Percentiles rank a stretch among this genome's conserved stretches.
Evolutionary conservation across 2,888 invertebrate species (phyloP).

Genomic region (Arenicola marina): DNA sequence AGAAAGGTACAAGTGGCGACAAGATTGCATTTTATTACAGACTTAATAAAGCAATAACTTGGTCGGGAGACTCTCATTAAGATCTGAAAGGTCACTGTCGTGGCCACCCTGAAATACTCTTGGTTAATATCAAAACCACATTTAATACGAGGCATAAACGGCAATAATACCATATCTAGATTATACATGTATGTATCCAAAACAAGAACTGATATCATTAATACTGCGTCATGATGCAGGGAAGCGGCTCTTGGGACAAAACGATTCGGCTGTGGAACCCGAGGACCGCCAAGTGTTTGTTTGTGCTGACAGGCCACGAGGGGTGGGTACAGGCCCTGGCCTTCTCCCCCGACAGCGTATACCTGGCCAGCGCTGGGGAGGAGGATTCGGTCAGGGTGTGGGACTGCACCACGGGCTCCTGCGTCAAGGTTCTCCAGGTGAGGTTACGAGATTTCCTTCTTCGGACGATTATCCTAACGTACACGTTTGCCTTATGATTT

Average conservation of each 20-base stretch:
- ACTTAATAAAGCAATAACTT: no score
- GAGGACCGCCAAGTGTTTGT: constrained; percentile 37
- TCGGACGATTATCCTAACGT: not conserved
- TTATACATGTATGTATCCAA: no score
- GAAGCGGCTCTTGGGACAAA: constrained; percentile 59
- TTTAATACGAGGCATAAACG: no score
- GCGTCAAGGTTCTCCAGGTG: constrained; percentile 47
- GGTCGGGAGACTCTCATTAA: no score
- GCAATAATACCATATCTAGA: no score
- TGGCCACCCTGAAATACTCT: no score
- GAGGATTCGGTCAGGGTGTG: constrained; percentile 56
- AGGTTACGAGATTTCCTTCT: not conserved
- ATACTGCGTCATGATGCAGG: constrained; percentile 36
- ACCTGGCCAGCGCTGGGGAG: constrained; percentile 54
- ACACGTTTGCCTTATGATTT: no score
- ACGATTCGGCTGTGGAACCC: constrained; percentile 57
- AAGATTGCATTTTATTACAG: no score
- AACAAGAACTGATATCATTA: no score
- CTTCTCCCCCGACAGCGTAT: constrained; percentile 54
- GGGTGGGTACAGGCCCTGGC: constrained; percentile 58
- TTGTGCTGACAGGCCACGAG: constrained; percentile 27
- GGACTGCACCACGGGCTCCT: constrained; percentile 53
- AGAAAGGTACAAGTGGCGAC: no score
- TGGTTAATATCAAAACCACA: no score
- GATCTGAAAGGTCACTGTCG: no score